A percentile compares a stretch with the other conserved stretches of the same genome.
Conservation (phyloP, 2,797 vertebrate genomes). For the Gadopsis marmoratus region DNA sequence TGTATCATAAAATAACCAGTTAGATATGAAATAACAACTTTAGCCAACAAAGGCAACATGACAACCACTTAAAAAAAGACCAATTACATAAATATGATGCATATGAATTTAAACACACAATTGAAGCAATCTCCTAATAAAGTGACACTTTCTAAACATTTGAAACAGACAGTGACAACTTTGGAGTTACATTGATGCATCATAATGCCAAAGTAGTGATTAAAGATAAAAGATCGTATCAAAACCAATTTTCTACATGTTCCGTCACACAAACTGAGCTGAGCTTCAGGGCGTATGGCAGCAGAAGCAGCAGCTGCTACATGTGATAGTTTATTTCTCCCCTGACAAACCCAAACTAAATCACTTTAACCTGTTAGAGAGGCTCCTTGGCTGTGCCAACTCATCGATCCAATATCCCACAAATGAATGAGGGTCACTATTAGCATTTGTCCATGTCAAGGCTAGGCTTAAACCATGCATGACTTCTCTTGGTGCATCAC, state of each 20-base stretch:
- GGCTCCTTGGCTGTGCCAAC: neutral
- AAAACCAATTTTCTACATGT: neutral
- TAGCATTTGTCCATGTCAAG: neutral
- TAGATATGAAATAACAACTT: conserved; percentile 18
- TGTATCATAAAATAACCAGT: conserved; percentile 29
- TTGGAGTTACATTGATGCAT: neutral
- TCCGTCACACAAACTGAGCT: neutral
- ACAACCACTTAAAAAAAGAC: neutral
- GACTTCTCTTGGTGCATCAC: neutral
- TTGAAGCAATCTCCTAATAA: neutral
- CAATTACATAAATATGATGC: conserved; percentile 1
- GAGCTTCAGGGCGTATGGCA: neutral
- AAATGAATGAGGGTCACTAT: neutral
- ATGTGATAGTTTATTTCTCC: neutral
- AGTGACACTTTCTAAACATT: neutral
- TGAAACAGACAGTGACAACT: neutral
- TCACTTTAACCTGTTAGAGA: neutral
- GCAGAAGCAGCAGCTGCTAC: neutral
- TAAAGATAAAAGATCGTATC: neutral
- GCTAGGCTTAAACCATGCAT: conserved; percentile 1
- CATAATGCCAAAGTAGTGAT: neutral
- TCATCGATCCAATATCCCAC: neutral
- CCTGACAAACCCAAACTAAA: neutral
- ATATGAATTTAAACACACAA: neutral
- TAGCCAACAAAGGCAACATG: neutral